Evolutionary conservation across 2,113 vertebrate genomes (phyloP), one percentile per base, ranked within the genome.

Genomic region (Muscicapa adusta): DNA sequence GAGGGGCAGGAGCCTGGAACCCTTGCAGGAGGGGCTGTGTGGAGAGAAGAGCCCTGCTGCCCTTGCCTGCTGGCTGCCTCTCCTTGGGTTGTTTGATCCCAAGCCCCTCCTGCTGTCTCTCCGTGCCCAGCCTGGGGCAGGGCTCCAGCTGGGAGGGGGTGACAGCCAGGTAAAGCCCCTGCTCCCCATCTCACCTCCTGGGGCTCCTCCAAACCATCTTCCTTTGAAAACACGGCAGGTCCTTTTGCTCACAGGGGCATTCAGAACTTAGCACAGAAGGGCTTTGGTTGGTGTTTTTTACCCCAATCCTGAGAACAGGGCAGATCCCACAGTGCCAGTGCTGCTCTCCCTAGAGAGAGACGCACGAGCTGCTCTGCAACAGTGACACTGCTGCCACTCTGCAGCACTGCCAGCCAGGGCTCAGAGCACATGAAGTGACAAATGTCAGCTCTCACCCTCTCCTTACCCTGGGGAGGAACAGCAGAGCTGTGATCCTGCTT

Each of bases 261-360:
- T 95, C 80, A 88, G 34, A 70, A 70, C 66, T 93, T 65, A 95
- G 22, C 94, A 84, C 42, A 89, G 85, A 61, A 61, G 66, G 67
- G 67, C 12, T 61, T 80, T 5, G 76, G 24, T 1, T 12, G 90
- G 42, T 57, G 78, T 63, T 26, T 94, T 97, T 95, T 94, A 96
- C 93, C 93, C 91, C 95, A 72, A 95, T 97, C 96, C 97, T 97
- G 96, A 96, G 95, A 97, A 97, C 94, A 17, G 92, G 71, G 94
- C 94, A 93, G 93, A 89, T 5, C 54, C 93, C 53, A 77, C 93
- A 91, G 4, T 10, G 58, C 26, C 88, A 73, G 57, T 3, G 2
- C 20, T 29, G 81, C 74, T 79, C 91, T 87, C 18, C 7, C 29
- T 2, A 5, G 62, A 82, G 42, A 76, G 88, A 54, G 93, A 31